A percentile compares a stretch with the other conserved stretches of the same genome.
Evolutionary conservation across 2,113 vertebrate genomes (phyloP).

Genomic region (Anolis sagrei): DNA sequence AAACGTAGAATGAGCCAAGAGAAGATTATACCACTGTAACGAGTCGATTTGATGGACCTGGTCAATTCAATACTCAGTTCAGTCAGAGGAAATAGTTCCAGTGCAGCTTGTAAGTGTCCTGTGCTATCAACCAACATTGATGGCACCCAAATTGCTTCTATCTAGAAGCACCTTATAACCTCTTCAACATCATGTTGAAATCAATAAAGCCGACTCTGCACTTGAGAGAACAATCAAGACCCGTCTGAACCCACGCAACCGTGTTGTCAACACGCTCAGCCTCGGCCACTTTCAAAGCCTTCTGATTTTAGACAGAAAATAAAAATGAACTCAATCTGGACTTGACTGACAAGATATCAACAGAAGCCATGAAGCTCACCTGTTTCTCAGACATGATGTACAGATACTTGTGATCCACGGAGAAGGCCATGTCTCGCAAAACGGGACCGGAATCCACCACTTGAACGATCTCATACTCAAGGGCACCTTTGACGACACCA

Average conservation of each 20-base stretch:
- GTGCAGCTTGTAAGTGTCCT: neutral
- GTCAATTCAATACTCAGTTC: too few relatives aligned
- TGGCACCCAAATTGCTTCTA: neutral
- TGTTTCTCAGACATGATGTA: slow-evolving; percentile 97
- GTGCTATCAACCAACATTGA: neutral
- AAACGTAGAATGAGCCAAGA: neutral
- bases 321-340: neutral
- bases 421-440: slow-evolving; percentile 95
- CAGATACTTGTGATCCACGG: slow-evolving; percentile 89
- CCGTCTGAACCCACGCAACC: neutral
- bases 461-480: slow-evolving; percentile 93
- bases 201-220: neutral
- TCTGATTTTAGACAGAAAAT: neutral
- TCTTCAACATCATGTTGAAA: neutral
- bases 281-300: neutral
- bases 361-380: slow-evolving; percentile 76
- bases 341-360: neutral
- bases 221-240: neutral
- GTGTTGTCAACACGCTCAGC: neutral
- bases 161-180: neutral
- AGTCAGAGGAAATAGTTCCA: neutral
- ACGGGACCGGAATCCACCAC: slow-evolving; percentile 89
- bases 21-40: neutral
- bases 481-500: slow-evolving; percentile 83
- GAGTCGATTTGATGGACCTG: neutral